These are phyloP conservation scores for Cosmia trapezina DNA, from an alignment of 2,888 invertebrate species.

Conservation along the genomic window DNA sequence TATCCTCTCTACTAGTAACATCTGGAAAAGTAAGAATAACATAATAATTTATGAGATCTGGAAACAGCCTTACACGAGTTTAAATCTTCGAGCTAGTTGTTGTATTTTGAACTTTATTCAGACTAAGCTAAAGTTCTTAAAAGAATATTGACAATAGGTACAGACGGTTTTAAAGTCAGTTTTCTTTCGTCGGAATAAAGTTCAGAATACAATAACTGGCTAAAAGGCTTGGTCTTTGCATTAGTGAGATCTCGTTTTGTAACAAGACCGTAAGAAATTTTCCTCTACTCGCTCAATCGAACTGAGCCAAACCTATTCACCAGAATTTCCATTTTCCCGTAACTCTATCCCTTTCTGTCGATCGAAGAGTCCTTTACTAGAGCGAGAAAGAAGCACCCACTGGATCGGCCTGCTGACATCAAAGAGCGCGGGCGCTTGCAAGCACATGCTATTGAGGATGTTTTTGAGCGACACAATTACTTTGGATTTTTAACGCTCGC, in stretches of 20 bases:
- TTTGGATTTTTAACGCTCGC: neutral
- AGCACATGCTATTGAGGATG: too few species aligned
- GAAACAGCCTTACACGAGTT: neutral
- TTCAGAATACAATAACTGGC: too few species aligned
- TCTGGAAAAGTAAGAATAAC: constrained; percentile 71
- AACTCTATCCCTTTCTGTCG: neutral
- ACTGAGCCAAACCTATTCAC: neutral
- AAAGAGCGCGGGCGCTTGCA: neutral
- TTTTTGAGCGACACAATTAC: neutral
- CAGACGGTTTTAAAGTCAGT: too few species aligned
- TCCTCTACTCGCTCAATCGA: too few species aligned
- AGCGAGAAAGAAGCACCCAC: neutral
- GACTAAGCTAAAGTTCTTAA: too few species aligned
- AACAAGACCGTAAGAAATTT: too few species aligned
- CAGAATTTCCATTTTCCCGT: neutral
- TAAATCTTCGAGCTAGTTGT: neutral
- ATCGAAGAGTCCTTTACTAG: neutral
- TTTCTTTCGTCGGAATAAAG: too few species aligned
- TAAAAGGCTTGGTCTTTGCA: too few species aligned
- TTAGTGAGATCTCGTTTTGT: too few species aligned
- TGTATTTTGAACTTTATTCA: too few species aligned
- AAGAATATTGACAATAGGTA: too few species aligned
- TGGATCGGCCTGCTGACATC: neutral
- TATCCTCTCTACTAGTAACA: constrained; percentile 79
- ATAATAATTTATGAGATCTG: neutral